Conservation (phyloP, 2,888 invertebrate species). For the Luperina testacea region DNA sequence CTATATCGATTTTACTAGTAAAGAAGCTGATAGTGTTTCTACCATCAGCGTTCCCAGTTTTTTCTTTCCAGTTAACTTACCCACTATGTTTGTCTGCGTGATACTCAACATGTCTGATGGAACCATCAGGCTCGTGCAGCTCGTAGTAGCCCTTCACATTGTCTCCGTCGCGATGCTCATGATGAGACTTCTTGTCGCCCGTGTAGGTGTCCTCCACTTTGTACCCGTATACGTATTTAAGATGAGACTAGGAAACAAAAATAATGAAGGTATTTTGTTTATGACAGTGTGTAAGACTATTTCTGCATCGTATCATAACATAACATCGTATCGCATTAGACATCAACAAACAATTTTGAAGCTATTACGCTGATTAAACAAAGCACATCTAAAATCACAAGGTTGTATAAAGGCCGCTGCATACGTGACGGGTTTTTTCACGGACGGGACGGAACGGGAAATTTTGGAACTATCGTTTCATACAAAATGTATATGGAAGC, state of each 20-base stretch:
- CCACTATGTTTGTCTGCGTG: slow-evolving; percentile 85
- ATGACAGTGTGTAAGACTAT: not conserved
- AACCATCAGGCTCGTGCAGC: slow-evolving; percentile 87
- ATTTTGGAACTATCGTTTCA: too few species aligned
- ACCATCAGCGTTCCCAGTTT: rapidly evolving
- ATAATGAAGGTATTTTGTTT: not conserved
- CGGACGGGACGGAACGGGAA: too few species aligned
- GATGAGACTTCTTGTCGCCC: slow-evolving; percentile 80
- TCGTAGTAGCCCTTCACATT: slow-evolving; percentile 78
- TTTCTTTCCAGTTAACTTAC: slow-evolving; percentile 64
- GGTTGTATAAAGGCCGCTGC: too few species aligned
- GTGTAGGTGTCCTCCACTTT: slow-evolving; percentile 75
- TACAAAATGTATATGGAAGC: too few species aligned
- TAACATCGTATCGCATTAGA: too few species aligned
- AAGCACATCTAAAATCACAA: not conserved
- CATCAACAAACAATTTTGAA: not conserved
- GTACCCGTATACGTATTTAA: slow-evolving; percentile 73
- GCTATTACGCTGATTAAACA: not conserved
- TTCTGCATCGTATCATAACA: not conserved
- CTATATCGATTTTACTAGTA: too few species aligned
- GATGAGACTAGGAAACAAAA: slow-evolving; percentile 68
- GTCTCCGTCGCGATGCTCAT: slow-evolving; percentile 86
- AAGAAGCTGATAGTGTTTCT: not conserved
- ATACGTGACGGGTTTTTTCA: too few species aligned
- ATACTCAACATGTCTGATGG: slow-evolving; percentile 87